Conservation (phyloP, 2,888 invertebrate genomes). For the Crocallis elinguaria region DNA sequence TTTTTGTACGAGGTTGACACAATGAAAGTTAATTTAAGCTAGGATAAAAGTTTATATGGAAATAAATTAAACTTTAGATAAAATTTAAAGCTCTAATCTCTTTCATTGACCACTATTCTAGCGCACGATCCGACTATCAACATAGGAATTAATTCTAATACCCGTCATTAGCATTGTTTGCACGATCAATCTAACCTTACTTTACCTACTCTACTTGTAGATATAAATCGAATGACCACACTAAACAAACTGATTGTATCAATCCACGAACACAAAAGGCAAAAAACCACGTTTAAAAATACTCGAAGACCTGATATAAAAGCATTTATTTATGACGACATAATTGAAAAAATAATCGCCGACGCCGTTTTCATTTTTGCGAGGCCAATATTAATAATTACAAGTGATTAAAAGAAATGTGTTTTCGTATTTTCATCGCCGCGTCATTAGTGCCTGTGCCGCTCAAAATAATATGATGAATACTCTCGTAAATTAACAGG, state of each 20-base stretch:
- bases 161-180: slow-evolving; percentile 18
- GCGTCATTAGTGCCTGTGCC: slow-evolving; percentile 37
- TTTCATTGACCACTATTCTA: slow-evolving; percentile 3
- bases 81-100: neutral
- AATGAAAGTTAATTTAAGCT: no score
- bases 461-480: slow-evolving; percentile 50
- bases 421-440: slow-evolving; percentile 39
- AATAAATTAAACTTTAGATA: no score
- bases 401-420: slow-evolving; percentile 35
- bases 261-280: no score
- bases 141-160: slow-evolving; percentile 5
- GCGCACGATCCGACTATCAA: slow-evolving; percentile 6
- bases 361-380: slow-evolving; percentile 18
- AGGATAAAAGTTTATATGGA: no score
- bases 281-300: neutral
- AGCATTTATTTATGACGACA: slow-evolving; percentile 9
- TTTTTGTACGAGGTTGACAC: no score
- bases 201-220: neutral
- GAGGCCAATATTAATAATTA: slow-evolving; percentile 24
- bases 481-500: slow-evolving; percentile 54
- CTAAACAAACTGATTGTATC: no score
- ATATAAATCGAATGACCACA: neutral
- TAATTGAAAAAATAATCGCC: slow-evolving; percentile 24
- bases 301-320: neutral
- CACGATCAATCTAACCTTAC: neutral